Base-by-base conservation (phyloP, 2,888 invertebrate genomes). In the Pandemis corylana region DNA sequence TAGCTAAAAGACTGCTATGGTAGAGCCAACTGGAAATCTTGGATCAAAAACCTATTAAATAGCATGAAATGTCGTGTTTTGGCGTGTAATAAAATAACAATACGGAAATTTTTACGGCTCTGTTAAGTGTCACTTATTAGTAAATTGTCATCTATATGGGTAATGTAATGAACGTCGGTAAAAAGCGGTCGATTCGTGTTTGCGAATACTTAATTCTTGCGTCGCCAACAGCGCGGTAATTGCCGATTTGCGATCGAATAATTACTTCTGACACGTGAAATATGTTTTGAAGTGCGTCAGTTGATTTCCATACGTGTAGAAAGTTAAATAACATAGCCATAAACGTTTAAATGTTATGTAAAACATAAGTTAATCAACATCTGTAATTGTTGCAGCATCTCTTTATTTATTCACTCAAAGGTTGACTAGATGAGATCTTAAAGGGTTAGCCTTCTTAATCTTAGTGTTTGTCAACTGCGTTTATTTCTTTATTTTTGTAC, bases 111-210 rank as follows among this genome's bases (percentile, higher is more conserved):
- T 51, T 15, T 20, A 6, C 64, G 12, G 15, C 15, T 12, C 20
- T 56, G 56, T 53, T 66, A 74, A 65, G 66, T 49, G 42, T 42
- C 42, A 56, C 62, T 63, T 62, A 62, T 71, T 41, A 56, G 69
- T 67, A 66, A 56, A 75, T 64, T 66, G 71, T 75, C 71, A 71
- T 71, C 66, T 67, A 71, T 71, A 75, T 75, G 66, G 71, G 67
- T 71, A 75, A 74, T 70, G 67, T 71, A 75, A 74, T 70, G 49
- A 66, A 64, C 9, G 51, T 20, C 13, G 67, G 53, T 59, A 71
- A 75, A 74, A 70, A 66, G 10, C 62, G 28, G 49, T 63, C 36
- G 15, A 56, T 74, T 71, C 75, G 75, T 75, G 75, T 20, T 44
- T 15, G 71, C 71, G 67, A 71, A 71, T 71, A 36, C 28, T 36